Base-by-base conservation (phyloP, 1,140 invertebrate genomes). In the Dendrolimus kikuchii region DNA sequence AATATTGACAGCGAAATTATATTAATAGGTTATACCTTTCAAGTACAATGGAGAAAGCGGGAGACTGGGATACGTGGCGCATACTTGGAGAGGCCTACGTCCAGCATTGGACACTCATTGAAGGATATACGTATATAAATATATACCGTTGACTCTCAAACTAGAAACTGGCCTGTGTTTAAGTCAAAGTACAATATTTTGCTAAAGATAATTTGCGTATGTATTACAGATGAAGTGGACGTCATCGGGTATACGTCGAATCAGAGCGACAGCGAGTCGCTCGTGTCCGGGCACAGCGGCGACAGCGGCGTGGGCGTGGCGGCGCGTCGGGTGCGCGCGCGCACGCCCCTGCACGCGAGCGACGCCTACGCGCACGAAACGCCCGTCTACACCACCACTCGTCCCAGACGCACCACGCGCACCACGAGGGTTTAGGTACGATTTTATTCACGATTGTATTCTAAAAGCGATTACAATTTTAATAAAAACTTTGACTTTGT, bases 171-270 rank as follows among this genome's bases (percentile, higher is more conserved):
- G 23, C 23, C 23, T 23, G 3, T 23, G 1, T 23, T 23, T 23
- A 23, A 23, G 23, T 23, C 23, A 23, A 23, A 23, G 23, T 23
- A 23, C 23, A 23, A 23, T 23, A 23, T 23, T 23, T 47, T 7
- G n/a, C 38, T 52, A 40, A 54, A 5, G 5, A 44, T 6, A 9
- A 36, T 9, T n/a, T 42, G 5, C 36, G 40, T 53, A 38, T 55
- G 36, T 53, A 38, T 77, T 92, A 2, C 91, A 95, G 95, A 96
- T 89, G 95, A 95, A 87, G 93, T 95, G 61, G 95, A 95, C 87
- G 94, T 95, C 65, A 93, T 95, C 69, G 95, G 95, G 49, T 95
- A 95, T 87, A 93, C 92, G 71, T 95, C 94, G 84, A 94, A 93
- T 84, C 93, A 93, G 78, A 95, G 94, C 86, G 94, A 95, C 86